Evolutionary conservation across 2,113 vertebrate genomes (phyloP).

Genomic region (Casuarius casuarius): DNA sequence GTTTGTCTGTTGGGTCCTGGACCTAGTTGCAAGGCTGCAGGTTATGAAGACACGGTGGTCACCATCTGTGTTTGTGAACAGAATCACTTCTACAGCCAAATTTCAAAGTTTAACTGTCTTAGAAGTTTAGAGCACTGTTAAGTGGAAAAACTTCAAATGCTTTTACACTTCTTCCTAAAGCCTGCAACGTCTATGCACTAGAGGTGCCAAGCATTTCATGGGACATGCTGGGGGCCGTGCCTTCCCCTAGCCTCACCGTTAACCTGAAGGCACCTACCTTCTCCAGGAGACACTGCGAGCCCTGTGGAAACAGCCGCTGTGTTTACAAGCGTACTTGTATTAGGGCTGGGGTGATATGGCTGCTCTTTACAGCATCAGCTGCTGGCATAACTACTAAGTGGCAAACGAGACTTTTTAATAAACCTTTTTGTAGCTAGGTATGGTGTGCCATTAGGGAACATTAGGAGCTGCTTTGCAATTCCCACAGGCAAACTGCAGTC

Average conservation of each 20-base stretch:
- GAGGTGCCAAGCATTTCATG: background rate
- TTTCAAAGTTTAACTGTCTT: background rate
- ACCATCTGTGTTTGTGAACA: background rate
- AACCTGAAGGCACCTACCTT: background rate
- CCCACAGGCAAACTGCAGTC: background rate
- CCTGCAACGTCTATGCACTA: background rate
- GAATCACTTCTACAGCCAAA: background rate
- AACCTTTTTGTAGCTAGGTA: background rate
- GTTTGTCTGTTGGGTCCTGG: background rate
- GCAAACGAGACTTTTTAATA: conserved; percentile 1
- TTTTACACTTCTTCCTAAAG: background rate
- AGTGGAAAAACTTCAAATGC: background rate
- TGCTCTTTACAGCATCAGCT: background rate
- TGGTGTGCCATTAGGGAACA: background rate
- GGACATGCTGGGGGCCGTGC: background rate
- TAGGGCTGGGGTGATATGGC: too few relatives aligned
- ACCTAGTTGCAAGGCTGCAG: background rate
- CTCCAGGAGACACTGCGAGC: background rate
- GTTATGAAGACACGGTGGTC: background rate
- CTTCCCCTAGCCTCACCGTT: background rate
- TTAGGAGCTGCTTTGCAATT: background rate
- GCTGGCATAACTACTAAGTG: background rate
- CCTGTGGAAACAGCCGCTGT: too few relatives aligned
- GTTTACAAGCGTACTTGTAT: background rate
- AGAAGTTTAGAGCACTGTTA: background rate